Base-by-base conservation (phyloP, 2,113 vertebrate species). In the Onychorhynchus coronatus region DNA sequence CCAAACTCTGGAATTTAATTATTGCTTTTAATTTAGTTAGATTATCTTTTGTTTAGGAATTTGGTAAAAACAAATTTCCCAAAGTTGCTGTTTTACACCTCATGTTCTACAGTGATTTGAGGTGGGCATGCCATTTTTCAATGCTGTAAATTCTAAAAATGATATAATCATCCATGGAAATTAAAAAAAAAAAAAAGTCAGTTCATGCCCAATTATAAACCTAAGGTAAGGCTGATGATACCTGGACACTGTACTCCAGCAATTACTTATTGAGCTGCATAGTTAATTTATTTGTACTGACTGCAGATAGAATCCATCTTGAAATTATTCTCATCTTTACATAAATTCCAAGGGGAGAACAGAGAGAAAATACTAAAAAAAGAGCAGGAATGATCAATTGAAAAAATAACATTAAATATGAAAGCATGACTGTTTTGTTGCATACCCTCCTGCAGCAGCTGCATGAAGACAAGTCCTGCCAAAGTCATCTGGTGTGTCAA, bases 381-480 rank as follows among this genome's bases (percentile, higher is more conserved):
- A 58, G 20, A 82, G 92, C 31, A 95, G 46, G 22, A 78, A 91
- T 9, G 17, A 80, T 44, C 41, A 50, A 16, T 13, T 90, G 81
- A 88, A 70, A 82, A 88, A 96, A 77, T 65, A 92, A 70, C 39
- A 65, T 50, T 50, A 86, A 88, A 77, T 53, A 49, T 6, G 25
- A 80, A 75, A 62, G 72, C 75, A 74, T 50, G 44, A 94, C 68
- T 65, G 44, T 19, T 89, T 56, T 90, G 73, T 95, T 96, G 97
- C 99, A 97, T 97, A 99, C 99, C 99, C 99, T 98, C 99, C 99
- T 97, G 99, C 99, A 96, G 99, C 99, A 91, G 99, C 99, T 93
- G 99, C 99, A 86, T 99, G 99, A 97, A 99, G 99, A 98, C 99
- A 99, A 92, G 99, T 99, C 97, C 99, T 99, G 95, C 99, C 99